phyloP scores from a whole-genome alignment of 2,888 invertebrate genomes.

The Aspidiotus rigidus region DNA sequence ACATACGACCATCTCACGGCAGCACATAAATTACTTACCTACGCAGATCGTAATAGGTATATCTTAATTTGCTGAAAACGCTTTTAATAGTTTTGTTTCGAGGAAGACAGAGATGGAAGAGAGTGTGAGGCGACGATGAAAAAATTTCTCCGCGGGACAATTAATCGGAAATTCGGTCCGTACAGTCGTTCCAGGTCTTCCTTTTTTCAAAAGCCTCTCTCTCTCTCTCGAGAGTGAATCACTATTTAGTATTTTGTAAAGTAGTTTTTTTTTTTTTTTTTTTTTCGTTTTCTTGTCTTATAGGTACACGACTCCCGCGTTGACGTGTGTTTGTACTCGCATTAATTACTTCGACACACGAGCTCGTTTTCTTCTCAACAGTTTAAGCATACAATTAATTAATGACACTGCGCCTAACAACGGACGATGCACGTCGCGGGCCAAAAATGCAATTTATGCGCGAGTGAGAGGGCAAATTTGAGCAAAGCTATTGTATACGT shows the following conservation, averaged over 20 bases:
- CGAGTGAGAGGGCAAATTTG: too few relatives aligned
- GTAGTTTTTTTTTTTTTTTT: background rate
- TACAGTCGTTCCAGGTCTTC: background rate
- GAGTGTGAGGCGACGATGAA: background rate
- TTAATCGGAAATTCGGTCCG: conserved; percentile 2
- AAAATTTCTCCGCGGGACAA: background rate
- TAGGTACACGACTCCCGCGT: background rate
- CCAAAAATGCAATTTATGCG: too few relatives aligned
- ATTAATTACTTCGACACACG: conserved; percentile 2
- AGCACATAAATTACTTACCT: conserved; percentile 22
- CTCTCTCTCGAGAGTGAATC: background rate
- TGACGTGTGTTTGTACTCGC: background rate
- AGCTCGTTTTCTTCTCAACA: conserved; percentile 1
- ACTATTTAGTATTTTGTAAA: background rate
- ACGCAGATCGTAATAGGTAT: conserved; percentile 13
- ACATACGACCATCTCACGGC: conserved; percentile 5
- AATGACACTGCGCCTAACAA: background rate
- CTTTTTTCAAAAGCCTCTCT: background rate
- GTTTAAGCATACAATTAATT: background rate
- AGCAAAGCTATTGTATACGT: too few relatives aligned
- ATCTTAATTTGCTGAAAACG: conserved; percentile 25
- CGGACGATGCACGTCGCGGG: too few relatives aligned
- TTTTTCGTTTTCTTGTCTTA: background rate
- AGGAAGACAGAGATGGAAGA: background rate
- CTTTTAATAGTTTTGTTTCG: background rate